Conservation (phyloP, 2,797 vertebrate species). For the Alca torda region DNA sequence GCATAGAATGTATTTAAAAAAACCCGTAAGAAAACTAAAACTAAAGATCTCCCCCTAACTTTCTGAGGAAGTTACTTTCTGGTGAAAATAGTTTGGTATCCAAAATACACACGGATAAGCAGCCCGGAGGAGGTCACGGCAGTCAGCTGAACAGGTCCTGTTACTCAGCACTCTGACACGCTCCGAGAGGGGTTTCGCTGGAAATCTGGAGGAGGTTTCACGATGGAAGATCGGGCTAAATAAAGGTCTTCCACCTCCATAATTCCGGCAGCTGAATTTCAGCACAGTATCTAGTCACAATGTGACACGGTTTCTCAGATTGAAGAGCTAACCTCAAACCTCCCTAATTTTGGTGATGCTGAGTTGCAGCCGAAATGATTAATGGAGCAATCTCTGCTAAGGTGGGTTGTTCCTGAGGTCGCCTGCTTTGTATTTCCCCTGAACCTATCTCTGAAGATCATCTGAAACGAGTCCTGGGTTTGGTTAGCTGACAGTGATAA, state of each 20-base stretch:
- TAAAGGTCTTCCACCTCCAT: slow-evolving; percentile 63
- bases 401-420: not conserved
- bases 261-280: slow-evolving; percentile 49
- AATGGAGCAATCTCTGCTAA: not conserved
- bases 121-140: not conserved
- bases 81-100: not conserved
- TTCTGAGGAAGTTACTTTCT: slow-evolving; percentile 25
- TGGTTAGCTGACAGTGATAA: not conserved
- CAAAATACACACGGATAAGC: not conserved
- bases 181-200: not conserved
- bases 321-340: slow-evolving; percentile 13
- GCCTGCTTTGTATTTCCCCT: not conserved
- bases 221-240: slow-evolving; percentile 54
- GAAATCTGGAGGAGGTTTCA: slow-evolving; percentile 63
- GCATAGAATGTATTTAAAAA: not conserved
- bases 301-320: slow-evolving; percentile 17
- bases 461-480: not conserved
- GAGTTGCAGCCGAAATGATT: not conserved
- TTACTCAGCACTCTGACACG: slow-evolving; percentile 54
- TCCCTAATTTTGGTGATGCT: not conserved
- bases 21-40: not conserved
- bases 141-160: not conserved
- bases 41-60: not conserved
- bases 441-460: not conserved
- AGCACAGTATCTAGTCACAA: slow-evolving; percentile 54